These are phyloP conservation scores for Catharus fuscescens DNA, from an alignment of 2,113 vertebrate species.

Conservation along the genomic window DNA sequence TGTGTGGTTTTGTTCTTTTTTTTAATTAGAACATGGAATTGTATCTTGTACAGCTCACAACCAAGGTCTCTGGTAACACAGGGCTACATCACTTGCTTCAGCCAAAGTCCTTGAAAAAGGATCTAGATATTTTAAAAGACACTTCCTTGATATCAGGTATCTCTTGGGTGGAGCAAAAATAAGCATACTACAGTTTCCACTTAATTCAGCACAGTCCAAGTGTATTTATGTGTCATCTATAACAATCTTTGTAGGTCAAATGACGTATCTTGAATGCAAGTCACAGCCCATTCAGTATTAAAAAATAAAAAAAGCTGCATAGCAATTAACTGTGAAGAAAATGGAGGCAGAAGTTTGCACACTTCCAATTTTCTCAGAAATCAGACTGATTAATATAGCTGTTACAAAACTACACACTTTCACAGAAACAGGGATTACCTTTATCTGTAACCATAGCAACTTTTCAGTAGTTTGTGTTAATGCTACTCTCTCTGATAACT, in stretches of 20 bases:
- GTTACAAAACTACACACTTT: slow-evolving; percentile 43
- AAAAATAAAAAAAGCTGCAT: background rate
- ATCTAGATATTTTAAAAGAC: background rate
- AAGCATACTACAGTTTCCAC: background rate
- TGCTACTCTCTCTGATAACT: slow-evolving; percentile 40
- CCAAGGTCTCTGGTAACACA: background rate
- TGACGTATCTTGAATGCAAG: background rate
- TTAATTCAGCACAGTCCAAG: background rate
- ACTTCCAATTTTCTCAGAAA: slow-evolving; percentile 19
- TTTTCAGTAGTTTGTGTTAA: slow-evolving; percentile 54
- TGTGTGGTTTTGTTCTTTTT: background rate
- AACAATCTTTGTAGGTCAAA: background rate
- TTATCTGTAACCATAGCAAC: slow-evolving; percentile 67
- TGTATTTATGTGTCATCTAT: background rate
- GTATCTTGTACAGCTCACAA: background rate
- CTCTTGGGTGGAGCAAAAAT: background rate
- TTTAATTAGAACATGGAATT: background rate
- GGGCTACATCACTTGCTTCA: background rate
- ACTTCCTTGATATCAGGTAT: background rate
- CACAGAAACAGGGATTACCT: slow-evolving; percentile 54
- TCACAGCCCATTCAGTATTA: background rate
- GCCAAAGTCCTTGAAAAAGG: background rate
- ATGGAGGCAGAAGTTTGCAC: background rate
- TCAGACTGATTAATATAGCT: slow-evolving; percentile 48
- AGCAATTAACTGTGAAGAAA: slow-evolving; percentile 25